Base-by-base conservation (phyloP, 2,888 invertebrate species). In the Cylindroiulus punctatus region DNA sequence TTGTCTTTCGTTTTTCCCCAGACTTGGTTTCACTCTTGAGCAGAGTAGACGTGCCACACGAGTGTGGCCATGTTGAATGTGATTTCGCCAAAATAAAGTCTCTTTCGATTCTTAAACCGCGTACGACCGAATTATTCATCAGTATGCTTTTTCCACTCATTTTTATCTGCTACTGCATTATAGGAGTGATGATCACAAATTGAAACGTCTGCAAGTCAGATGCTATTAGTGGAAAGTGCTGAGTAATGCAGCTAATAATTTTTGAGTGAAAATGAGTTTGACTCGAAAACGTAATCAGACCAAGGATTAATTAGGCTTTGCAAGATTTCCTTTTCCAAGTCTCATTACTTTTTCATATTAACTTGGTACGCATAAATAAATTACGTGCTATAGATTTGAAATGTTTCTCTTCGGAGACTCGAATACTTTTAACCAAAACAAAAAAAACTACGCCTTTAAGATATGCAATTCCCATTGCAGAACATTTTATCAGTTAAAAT, bases 321-420 rank as follows among this genome's bases (percentile, higher is more conserved):
- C 65, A 65, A 65, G 65, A 22, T 65, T 52, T 52, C n/a, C 47
- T 52, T 52, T 52, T 52, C n/a, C n/a, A 52, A n/a, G 22, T 22
- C 26, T 3, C 65, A 22, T 12, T 26, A 10, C 65, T 12, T 65
- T 65, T 5, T 8, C 22, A 12, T 26, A 22, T 65, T 65, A 8
- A 22, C 65, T 65, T 65, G 22, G 65, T 65, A 65, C 26, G 22
- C 65, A 26, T 65, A 65, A 22, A 26, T 26, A 65, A 65, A 65
- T 26, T 22, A 65, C 8, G 65, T 65, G 65, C 65, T 65, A 65
- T 65, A 65, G 26, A 65, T 65, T 65, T 65, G 22, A 8, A 26
- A 65, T 65, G 22, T 65, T 65, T 22, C 26, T 65, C 26, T 26
- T 8, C 10, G 47, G 19, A 57, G 5, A 22, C 8, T 65, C n/a